Evolutionary conservation across 2,888 invertebrate species (phyloP).

Genomic region (Eristalis tenax): DNA sequence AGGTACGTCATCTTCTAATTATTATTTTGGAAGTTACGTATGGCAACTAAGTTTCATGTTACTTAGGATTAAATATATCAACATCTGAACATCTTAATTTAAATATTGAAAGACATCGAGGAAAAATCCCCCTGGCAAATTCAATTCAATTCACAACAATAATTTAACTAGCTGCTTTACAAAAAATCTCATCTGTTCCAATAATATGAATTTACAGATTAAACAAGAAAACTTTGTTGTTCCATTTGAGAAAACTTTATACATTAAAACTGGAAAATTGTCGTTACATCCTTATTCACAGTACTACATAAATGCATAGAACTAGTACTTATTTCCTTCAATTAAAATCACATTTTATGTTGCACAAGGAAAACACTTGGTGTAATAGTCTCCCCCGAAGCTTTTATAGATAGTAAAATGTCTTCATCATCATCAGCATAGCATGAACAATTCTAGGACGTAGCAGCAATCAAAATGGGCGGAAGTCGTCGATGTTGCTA

Average conservation of each 20-base stretch:
- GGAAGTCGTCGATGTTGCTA: conserved; percentile 69
- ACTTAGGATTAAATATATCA: too few species aligned
- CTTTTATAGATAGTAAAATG: conserved; percentile 63
- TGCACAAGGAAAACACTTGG: conserved; percentile 69
- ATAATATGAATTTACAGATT: conserved; percentile 36
- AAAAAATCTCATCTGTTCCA: conserved; percentile 43
- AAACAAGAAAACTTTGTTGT: conserved; percentile 51
- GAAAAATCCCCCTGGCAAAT: neutral
- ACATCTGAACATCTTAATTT: neutral
- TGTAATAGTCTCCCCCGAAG: conserved; percentile 53
- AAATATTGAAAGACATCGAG: neutral
- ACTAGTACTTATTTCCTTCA: conserved; percentile 71
- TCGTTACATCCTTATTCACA: conserved; percentile 59
- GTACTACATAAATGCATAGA: conserved; percentile 68
- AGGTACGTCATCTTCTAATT: too few species aligned
- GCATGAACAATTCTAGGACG: conserved; percentile 63
- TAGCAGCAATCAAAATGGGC: conserved; percentile 69
- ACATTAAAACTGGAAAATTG: conserved; percentile 66
- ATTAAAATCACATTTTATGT: conserved; percentile 72
- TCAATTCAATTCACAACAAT: neutral
- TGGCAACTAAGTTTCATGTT: neutral
- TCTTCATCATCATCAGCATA: conserved; percentile 67
- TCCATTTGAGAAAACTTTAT: conserved; percentile 61
- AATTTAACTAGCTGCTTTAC: conserved; percentile 16
- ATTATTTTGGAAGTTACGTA: neutral